Evolutionary conservation across 2,113 vertebrate genomes (phyloP).

Genomic region (Zosterops pallidus): DNA sequence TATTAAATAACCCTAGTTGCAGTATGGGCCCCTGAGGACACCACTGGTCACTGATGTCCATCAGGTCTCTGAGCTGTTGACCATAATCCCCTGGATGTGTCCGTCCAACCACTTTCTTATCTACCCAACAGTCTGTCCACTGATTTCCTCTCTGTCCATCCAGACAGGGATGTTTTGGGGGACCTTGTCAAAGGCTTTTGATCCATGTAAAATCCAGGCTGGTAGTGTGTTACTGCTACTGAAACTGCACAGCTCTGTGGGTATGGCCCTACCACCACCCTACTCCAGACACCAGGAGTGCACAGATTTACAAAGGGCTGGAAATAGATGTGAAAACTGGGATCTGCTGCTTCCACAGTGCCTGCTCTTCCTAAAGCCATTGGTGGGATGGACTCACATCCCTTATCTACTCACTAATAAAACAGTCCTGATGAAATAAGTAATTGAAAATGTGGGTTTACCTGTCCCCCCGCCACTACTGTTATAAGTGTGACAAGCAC

Average conservation of each 20-base stretch:
- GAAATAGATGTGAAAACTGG: background rate
- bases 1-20: background rate
- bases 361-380: background rate
- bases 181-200: background rate
- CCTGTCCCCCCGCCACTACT: background rate
- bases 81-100: background rate
- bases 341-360: background rate
- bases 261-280: fast-evolving
- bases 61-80: background rate
- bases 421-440: background rate
- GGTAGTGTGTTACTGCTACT: fast-evolving
- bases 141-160: background rate
- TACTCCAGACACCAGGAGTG: background rate
- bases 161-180: background rate
- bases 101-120: background rate
- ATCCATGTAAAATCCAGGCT: background rate
- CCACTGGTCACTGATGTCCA: background rate
- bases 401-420: background rate
- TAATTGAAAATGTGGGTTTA: background rate
- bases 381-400: background rate
- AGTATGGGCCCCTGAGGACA: background rate
- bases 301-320: background rate
- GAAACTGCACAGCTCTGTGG: fast-evolving
- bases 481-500: background rate
- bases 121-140: background rate